Conservation (phyloP, 2,113 vertebrate genomes). For the Pygoscelis antarcticus region DNA sequence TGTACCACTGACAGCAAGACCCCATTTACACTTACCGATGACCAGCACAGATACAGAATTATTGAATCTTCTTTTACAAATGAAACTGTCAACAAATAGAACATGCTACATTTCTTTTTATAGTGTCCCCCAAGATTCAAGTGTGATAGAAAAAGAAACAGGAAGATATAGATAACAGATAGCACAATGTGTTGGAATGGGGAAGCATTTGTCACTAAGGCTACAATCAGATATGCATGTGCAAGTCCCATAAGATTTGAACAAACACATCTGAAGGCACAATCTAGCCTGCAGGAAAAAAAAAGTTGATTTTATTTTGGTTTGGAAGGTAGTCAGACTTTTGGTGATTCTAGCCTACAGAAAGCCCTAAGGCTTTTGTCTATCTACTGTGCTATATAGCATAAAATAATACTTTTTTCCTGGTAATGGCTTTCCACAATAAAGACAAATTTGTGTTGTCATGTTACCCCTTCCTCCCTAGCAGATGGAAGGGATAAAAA, state of each 20-base stretch:
- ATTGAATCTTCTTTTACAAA: slow-evolving; percentile 10
- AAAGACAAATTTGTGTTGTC: not conserved
- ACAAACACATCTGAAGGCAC: not conserved
- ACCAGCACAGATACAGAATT: not conserved
- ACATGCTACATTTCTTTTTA: not conserved
- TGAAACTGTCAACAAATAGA: slow-evolving; percentile 1
- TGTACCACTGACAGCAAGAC: not conserved
- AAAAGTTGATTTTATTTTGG: not conserved
- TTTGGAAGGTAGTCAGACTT: not conserved
- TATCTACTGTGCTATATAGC: not conserved
- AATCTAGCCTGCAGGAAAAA: not conserved
- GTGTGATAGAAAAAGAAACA: not conserved
- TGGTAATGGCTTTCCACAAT: not conserved
- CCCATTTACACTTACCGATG: not conserved
- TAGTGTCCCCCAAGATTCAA: not conserved
- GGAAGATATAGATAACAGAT: not conserved
- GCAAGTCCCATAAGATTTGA: not conserved
- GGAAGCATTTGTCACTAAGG: not conserved
- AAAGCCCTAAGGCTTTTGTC: not conserved
- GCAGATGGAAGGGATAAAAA: not conserved
- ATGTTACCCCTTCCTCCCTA: accelerated
- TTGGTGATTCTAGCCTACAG: not conserved
- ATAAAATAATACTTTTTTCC: not conserved
- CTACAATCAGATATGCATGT: not conserved
- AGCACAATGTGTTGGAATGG: not conserved